These are phyloP conservation scores for Natator depressus DNA, from an alignment of 2,113 vertebrate genomes.

Conservation along the genomic window DNA sequence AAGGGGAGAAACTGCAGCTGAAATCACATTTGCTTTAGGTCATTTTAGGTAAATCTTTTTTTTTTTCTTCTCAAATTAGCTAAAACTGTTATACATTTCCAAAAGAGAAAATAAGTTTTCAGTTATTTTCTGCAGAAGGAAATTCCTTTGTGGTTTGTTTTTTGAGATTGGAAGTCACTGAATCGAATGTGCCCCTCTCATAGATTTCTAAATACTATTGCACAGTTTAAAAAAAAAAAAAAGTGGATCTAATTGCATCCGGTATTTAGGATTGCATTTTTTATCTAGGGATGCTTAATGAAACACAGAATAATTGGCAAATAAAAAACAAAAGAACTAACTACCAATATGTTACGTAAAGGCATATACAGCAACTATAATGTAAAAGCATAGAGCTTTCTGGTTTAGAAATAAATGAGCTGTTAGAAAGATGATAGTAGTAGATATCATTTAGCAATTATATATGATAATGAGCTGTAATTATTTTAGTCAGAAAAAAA, in stretches of 20 bases:
- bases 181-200: neutral
- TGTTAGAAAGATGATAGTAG: neutral
- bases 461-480: neutral
- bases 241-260: neutral
- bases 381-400: neutral
- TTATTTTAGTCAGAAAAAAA: neutral
- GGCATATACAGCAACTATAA: neutral
- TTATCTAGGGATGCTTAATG: constrained; percentile 1
- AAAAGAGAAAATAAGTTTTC: constrained; percentile 8
- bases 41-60: constrained; percentile 2
- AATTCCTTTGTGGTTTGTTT: constrained; percentile 27
- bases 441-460: neutral
- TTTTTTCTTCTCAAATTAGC: neutral
- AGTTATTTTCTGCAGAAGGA: constrained; percentile 28
- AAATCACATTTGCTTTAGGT: constrained; percentile 9
- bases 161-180: constrained; percentile 21
- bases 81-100: constrained; percentile 12
- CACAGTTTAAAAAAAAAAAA: neutral
- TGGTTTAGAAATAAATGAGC: neutral
- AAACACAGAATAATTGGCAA: constrained; percentile 1
- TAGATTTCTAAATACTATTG: neutral
- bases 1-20: neutral
- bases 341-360: neutral
- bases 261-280: neutral
- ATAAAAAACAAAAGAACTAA: neutral